phyloP scores from a whole-genome alignment of 1,140 invertebrate species.

The Drosophila takahashii region DNA sequence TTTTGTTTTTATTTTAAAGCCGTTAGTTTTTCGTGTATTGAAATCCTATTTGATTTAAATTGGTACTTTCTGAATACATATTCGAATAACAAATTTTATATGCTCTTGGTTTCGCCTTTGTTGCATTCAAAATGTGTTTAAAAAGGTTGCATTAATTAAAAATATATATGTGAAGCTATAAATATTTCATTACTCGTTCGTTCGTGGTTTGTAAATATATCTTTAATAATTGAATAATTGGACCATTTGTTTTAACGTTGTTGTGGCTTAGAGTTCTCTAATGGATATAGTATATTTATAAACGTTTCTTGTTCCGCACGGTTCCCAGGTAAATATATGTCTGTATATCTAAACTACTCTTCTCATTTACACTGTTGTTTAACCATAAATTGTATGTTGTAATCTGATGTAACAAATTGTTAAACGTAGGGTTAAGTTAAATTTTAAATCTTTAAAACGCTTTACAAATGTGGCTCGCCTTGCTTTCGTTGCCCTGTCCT shows the following conservation, averaged over 20 bases:
- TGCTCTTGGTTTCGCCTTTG: constrained; percentile 10
- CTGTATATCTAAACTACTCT: constrained; percentile 52
- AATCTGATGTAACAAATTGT: constrained; percentile 65
- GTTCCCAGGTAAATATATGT: constrained; percentile 73
- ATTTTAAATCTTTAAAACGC: constrained; percentile 63
- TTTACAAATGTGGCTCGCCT: constrained; percentile 68
- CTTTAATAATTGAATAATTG: constrained; percentile 81
- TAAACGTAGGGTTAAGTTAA: constrained; percentile 40
- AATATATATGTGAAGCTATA: constrained; percentile 58
- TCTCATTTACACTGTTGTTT: constrained; percentile 58
- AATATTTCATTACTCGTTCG: constrained; percentile 40
- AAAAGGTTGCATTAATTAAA: constrained; percentile 69
- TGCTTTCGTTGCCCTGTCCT: constrained; percentile 60
- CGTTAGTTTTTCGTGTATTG: constrained; percentile 65
- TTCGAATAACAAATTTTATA: constrained; percentile 25
- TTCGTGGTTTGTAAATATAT: constrained; percentile 42
- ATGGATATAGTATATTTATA: constrained; percentile 46
- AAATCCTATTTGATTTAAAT: constrained; percentile 75
- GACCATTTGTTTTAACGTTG: constrained; percentile 78
- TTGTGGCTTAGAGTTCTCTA: constrained; percentile 70
- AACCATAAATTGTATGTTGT: constrained; percentile 47
- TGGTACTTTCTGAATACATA: constrained; percentile 62
- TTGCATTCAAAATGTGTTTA: constrained; percentile 63
- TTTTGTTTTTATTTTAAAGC: constrained; percentile 56
- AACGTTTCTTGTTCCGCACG: constrained; percentile 68